These are phyloP conservation scores for Hypotaenidia okinawae DNA, from an alignment of 2,797 vertebrate genomes.

Conservation along the genomic window DNA sequence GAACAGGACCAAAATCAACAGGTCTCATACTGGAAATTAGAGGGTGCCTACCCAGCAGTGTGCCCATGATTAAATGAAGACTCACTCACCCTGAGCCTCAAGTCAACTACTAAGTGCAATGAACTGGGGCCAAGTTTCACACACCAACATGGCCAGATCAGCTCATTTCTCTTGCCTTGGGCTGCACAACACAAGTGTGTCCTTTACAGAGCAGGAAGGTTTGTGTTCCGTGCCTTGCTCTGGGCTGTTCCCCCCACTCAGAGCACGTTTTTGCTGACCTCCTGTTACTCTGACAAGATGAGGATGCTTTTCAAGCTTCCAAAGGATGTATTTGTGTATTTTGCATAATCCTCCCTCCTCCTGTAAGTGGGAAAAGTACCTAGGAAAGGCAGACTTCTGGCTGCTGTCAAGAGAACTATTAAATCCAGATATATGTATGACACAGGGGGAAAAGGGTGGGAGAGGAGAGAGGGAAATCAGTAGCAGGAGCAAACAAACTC, in stretches of 20 bases:
- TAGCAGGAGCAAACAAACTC: neutral
- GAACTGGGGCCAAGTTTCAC: neutral
- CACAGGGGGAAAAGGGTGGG: neutral
- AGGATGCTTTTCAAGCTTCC: neutral
- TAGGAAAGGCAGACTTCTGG: neutral
- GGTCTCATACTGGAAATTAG: too few species aligned
- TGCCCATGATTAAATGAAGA: neutral
- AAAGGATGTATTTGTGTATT: neutral
- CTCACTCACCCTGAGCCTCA: neutral
- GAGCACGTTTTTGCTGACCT: neutral
- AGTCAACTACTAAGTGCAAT: neutral
- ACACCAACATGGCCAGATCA: fast-evolving
- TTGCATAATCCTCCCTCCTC: neutral
- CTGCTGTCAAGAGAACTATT: neutral
- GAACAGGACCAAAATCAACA: neutral
- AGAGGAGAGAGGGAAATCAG: conserved; percentile 5
- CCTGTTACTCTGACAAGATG: fast-evolving
- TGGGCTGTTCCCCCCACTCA: neutral
- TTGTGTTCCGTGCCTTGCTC: neutral
- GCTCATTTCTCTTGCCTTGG: neutral
- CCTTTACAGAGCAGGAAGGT: fast-evolving
- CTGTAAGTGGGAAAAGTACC: neutral
- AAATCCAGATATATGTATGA: neutral
- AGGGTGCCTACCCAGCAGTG: neutral
- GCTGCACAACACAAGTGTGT: neutral